phyloP scores from a whole-genome alignment of 1,140 invertebrate genomes.

The Choristoneura fumiferana region DNA sequence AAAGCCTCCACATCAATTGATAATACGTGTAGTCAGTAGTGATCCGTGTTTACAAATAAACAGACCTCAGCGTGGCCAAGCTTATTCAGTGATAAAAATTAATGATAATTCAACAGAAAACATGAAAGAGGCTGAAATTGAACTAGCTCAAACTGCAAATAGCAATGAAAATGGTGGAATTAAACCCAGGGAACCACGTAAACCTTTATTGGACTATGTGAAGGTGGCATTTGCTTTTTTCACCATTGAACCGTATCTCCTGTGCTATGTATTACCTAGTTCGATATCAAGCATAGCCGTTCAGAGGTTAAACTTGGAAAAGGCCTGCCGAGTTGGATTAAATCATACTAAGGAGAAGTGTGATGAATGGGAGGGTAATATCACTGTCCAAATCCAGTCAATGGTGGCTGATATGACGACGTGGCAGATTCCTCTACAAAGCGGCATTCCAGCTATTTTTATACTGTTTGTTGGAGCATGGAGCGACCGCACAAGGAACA shows the following conservation, averaged over 20 bases:
- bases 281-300: constrained; percentile 74
- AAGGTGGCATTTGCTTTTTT: constrained; percentile 42
- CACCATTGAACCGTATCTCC: constrained; percentile 79
- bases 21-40: constrained; percentile 37
- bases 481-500: constrained; percentile 80
- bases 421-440: constrained; percentile 78
- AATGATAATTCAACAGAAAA: constrained; percentile 6
- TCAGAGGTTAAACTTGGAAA: constrained; percentile 80
- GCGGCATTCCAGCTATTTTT: constrained; percentile 78
- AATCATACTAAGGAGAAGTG: constrained; percentile 77
- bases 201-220: neutral
- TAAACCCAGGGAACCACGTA: constrained; percentile 9
- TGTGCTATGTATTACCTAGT: constrained; percentile 77
- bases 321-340: constrained; percentile 80
- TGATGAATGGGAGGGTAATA: constrained; percentile 38
- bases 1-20: constrained; percentile 28
- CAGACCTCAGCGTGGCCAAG: constrained; percentile 24
- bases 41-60: constrained; percentile 45
- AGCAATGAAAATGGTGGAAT: constrained; percentile 20
- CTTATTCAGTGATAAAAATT: constrained; percentile 29
- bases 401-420: constrained; percentile 77
- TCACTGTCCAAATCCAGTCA: constrained; percentile 55
- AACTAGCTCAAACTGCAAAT: constrained; percentile 20
- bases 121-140: constrained; percentile 21
- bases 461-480: constrained; percentile 81